Base-by-base conservation (phyloP, 2,797 vertebrate genomes). In the Epinephelus malabaricus region DNA sequence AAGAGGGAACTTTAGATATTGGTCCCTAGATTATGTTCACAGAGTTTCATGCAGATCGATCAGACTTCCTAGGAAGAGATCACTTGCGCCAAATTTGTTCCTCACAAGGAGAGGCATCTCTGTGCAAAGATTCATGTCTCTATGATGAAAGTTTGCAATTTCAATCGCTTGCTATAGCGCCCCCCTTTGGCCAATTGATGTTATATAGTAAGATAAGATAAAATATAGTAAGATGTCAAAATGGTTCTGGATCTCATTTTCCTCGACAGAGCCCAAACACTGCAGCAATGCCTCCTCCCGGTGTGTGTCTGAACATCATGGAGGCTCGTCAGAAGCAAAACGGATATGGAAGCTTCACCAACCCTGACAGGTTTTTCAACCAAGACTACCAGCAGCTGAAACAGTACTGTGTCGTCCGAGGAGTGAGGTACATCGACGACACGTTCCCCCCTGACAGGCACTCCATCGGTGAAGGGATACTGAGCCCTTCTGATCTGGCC, bases 311-410 rank as follows among this genome's bases (percentile, higher is more conserved):
- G 47, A 92, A 88, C 85, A 94, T 96, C 34, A 69, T 94, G n/a
- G 82, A 84, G 17, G 83, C 92, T 15, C 93, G 95, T 3, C 53
- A 90, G 14, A 89, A 86, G 74, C 78, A 86, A 6, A 38, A 81
- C 0, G 94, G 93, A 1, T 58, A 74, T 1, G 95, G 95, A 5
- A 92, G 79, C 11, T 14, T 77, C 6, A 18, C 4, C 12, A 92
- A 92, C 50, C 94, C 95, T 0, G 79, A 87, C 14, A 91, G 45
- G 51, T 92, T 95, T 43, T 15, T 89, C 0, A 78, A 88, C 2
- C 95, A 96, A 55, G 89, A 95, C 83, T 95, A 83, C 75, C 0
- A 89, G n/a, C 38, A 75, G 21, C 54, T 95, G 56, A 92, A 86
- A 49, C 53, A 92, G 10, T 83, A 86, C 73, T 94, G 83, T 25